These are phyloP conservation scores for Naja naja DNA, from an alignment of 2,113 vertebrate species.

Conservation along the genomic window DNA sequence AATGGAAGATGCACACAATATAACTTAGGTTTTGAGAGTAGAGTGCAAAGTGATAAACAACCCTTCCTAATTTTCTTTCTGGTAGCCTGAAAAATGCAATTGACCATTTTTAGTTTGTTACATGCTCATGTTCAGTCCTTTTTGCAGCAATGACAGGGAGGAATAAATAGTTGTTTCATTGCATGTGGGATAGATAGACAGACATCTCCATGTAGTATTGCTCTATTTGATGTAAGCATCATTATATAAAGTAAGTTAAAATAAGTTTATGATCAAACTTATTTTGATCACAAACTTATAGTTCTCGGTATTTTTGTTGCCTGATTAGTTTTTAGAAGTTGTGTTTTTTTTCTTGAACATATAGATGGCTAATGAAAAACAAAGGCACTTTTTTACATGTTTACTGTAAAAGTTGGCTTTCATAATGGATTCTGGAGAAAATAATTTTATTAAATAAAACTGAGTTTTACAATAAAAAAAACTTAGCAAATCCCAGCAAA, in stretches of 20 bases:
- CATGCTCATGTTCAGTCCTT: neutral
- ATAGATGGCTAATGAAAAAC: neutral
- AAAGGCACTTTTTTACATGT: slow-evolving; percentile 17
- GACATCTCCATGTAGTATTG: slow-evolving; percentile 7
- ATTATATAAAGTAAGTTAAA: neutral
- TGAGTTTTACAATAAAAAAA: neutral
- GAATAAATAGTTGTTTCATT: neutral
- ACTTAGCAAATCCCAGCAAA: neutral
- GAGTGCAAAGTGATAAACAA: slow-evolving; percentile 3
- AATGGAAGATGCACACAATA: neutral
- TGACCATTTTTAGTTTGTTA: neutral
- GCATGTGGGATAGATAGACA: neutral
- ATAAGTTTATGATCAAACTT: neutral
- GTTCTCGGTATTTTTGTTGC: neutral
- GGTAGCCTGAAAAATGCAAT: slow-evolving; percentile 13
- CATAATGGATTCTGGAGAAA: slow-evolving; percentile 15
- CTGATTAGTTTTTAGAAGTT: rapidly evolving
- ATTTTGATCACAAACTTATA: no score
- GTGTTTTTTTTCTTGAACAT: neutral
- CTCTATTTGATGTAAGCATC: neutral
- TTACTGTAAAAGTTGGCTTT: slow-evolving; percentile 36
- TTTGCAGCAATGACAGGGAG: neutral
- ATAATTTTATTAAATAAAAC: slow-evolving; percentile 11
- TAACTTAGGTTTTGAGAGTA: slow-evolving; percentile 15
- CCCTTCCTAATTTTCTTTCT: slow-evolving; percentile 4